Evolutionary conservation across 2,888 invertebrate genomes (phyloP), one percentile per base, ranked within the genome.

Genomic region (Drosophila maculinotata): DNA sequence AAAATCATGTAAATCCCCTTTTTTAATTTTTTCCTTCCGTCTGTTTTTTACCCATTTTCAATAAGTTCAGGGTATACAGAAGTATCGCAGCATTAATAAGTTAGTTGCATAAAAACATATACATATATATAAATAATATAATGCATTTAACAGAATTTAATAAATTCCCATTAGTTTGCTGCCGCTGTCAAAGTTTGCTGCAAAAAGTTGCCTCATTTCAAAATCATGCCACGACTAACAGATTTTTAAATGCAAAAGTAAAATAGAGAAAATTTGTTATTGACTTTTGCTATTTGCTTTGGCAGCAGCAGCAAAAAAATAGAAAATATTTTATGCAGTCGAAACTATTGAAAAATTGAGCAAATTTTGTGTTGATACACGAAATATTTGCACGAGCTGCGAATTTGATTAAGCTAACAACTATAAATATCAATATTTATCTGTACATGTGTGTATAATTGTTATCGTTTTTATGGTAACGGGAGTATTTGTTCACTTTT

Each of bases 211-310:
- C 3, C 9, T 64, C 42, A 63, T 51, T 63, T 39, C 41, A 51
- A 54, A 68, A 68, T 68, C 66, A 68, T 48, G 35, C 8, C 45
- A 30, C 36, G 14, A 35, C 20, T 17, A 23, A n/a, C 3, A 20
- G 4, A 15, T n/a, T 47, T 49, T 26, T 28, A 6, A 41, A 8
- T 45, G 10, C 8, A 26, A 26, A 41, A 14, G 39, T 38, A 14
- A 36, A 45, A 47, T 36, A 38, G 35, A 26, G 56, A 8, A 2
- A 30, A 52, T 33, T 64, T 48, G 12, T 48, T 64, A 52, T 64
- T 69, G 44, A 52, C 15, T 52, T 58, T 39, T 28, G 35, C 0
- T 1, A 15, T 23, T 30, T 25, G 12, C 1, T 59, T 20, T 28
- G n/a, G 12, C 48, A 26, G 36, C 2, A 4, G 20, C 35, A 36